Conservation (phyloP, 1,140 invertebrate genomes). For the Zeugodacus cucurbitae region DNA sequence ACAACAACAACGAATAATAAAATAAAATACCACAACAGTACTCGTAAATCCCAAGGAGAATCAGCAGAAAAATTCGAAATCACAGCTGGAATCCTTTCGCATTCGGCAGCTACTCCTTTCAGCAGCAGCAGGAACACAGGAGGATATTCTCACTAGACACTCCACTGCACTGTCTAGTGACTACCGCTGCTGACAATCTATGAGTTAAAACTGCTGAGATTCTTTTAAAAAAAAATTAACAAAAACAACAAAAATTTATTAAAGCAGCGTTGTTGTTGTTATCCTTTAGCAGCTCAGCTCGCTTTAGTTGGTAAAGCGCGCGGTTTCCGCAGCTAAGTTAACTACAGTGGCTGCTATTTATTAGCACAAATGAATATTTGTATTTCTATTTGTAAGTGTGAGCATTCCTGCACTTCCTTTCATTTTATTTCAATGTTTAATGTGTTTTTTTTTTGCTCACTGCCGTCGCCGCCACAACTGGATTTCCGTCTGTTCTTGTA, state of each 20-base stretch:
- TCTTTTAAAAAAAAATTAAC: neutral
- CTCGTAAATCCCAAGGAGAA: neutral
- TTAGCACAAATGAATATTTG: neutral
- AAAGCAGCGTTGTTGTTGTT: neutral
- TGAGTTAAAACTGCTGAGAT: constrained; percentile 20
- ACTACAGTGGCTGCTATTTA: constrained; percentile 13
- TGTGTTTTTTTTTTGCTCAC: neutral
- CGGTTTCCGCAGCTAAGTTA: neutral
- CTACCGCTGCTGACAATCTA: constrained; percentile 25
- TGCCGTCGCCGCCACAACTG: constrained; percentile 15
- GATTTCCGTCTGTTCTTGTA: constrained; percentile 47
- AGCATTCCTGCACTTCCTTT: constrained; percentile 22
- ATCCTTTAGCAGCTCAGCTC: neutral
- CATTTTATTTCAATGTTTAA: constrained; percentile 7
- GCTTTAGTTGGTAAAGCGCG: neutral
- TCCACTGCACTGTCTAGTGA: neutral
- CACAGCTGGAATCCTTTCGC: constrained; percentile 44
- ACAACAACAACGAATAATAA: neutral
- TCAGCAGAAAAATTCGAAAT: constrained; percentile 32
- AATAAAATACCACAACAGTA: neutral
- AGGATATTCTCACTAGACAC: neutral
- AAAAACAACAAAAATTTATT: neutral
- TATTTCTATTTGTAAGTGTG: neutral
- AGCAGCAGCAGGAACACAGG: neutral
- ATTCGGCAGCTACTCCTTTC: neutral